Base-by-base conservation (phyloP, 2,113 vertebrate genomes). In the Sitta europaea region DNA sequence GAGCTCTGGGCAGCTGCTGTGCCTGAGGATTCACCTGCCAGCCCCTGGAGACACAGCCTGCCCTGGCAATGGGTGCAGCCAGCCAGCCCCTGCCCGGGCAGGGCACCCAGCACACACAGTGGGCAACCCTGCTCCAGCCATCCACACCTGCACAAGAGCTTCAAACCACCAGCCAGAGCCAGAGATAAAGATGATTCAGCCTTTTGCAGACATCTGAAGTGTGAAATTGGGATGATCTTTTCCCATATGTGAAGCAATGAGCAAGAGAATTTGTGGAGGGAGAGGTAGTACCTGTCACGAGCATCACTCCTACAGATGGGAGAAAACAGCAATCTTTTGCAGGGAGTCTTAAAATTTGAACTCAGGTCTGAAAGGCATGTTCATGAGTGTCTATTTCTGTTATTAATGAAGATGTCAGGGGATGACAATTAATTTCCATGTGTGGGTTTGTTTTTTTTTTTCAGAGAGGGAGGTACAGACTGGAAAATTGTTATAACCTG, bases 51-150 rank as follows among this genome's bases (percentile, higher is more conserved):
- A 72, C 8, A 15, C 0, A 6, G 36, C 9, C 9, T 15, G 31
- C 27, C 0, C 0, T 18, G 76, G 47, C 67, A 53, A 5, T 2
- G 35, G 65, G 27, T 3, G 31, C 51, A 79, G 43, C 31, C 57
- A 66, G 38, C 33, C 40, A 68, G 42, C 15, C 36, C 36, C 38
- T 61, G 43, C n/a, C 48, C 10, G 1, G 51, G 54, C 58, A 25
- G 0, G 0, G 1, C 55, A 72, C 16, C 6, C 1, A 0, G 27
- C 33, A 10, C 1, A 0, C 4, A 1, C 6, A 0, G 10, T 18
- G 63, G 70, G 79, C n/a, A 89, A 65, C 67, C 42, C 77, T 2
- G 0, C 16, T 79, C 47, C 62, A 0, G 0, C 71, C 66, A 82
- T 18, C 80, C 78, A 22, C 62, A 72, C 73, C 74, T 66, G 71